Base-by-base conservation (phyloP, 1,140 invertebrate genomes). In the Drosophila asahinai region DNA sequence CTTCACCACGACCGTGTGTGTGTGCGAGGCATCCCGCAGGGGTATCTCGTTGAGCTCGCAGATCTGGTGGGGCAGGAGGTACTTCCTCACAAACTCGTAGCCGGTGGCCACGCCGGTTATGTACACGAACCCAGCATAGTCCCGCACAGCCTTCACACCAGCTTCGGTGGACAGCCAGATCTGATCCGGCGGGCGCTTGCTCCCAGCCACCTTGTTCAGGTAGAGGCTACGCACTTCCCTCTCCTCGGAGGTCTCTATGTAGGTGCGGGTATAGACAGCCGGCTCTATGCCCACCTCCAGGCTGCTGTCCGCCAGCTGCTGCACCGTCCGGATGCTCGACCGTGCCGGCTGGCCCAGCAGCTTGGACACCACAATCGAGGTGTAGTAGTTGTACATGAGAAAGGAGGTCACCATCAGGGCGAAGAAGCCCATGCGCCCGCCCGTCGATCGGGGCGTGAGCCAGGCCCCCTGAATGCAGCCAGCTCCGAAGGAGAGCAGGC, bases 381-480 rank as follows among this genome's bases (percentile, higher is more conserved):
- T 93, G 52, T 93, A 93, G 59, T 93, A 93, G 47, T 93, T 93
- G 62, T 93, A 92, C 64, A 93, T 81, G 1, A 93, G 45, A 33
- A 91, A 92, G 0, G 77, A 84, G 9, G 77, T 79, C 14, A 93
- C 27, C 70, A 87, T 90, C 4, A 93, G 38, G 2, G 83, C 79
- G 52, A 83, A 84, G 45, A 92, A 93, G 7, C 71, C 79, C 66
- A 92, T 91, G 11, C 92, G 76, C 1, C 92, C 92, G n/a, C 92
- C 91, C 7, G 77, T 77, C 11, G 91, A 92, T 19, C 71, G 60
- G 0, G 92, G 92, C 14, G 91, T 75, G 0, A 93, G 49, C 76
- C 79, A 86, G 17, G 92, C 84, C 1, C 92, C 87, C 19, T 93
- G 92, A 25, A 80, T 76, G 43, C 92, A 93, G 2, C 87, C 90